Conservation (phyloP, 1,140 invertebrate species). For the Lerema accius region DNA sequence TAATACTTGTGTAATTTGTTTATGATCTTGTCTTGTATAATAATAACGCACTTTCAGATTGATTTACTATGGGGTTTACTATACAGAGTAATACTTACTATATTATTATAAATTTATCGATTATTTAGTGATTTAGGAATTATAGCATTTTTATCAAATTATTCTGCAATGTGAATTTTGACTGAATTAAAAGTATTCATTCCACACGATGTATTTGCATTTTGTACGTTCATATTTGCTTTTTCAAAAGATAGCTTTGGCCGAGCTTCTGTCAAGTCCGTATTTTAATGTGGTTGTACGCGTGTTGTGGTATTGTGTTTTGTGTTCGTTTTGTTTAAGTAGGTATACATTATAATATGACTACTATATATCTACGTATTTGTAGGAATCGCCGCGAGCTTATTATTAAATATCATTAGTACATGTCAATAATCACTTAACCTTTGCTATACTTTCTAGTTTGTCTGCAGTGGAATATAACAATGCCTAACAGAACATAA, state of each 20-base stretch:
- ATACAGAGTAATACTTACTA: constrained; percentile 38
- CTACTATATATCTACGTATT: not conserved
- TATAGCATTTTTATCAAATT: constrained; percentile 46
- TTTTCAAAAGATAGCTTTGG: not conserved
- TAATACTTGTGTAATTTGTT: not conserved
- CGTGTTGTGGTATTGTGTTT: constrained; percentile 6
- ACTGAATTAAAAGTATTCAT: constrained; percentile 65
- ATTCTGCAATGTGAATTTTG: constrained; percentile 48
- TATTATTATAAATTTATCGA: constrained; percentile 39
- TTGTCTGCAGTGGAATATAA: no score
- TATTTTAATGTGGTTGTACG: constrained; percentile 15
- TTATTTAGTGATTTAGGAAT: constrained; percentile 38
- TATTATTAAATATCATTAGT: no score
- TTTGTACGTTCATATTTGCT: constrained; percentile 36
- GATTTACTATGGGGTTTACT: constrained; percentile 33
- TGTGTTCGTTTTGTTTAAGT: constrained; percentile 2
- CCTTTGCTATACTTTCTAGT: no score
- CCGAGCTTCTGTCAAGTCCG: constrained; percentile 7
- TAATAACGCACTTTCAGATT: constrained; percentile 8
- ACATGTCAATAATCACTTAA: no score
- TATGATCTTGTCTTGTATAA: not conserved
- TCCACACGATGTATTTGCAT: constrained; percentile 56
- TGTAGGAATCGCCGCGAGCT: constrained; percentile 1
- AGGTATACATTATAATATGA: constrained; percentile 9
- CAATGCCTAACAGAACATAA: no score